A percentile compares a stretch with the other conserved stretches of the same genome.
phyloP scores from a whole-genome alignment of 2,113 vertebrate species.

The Symphodus melops region DNA sequence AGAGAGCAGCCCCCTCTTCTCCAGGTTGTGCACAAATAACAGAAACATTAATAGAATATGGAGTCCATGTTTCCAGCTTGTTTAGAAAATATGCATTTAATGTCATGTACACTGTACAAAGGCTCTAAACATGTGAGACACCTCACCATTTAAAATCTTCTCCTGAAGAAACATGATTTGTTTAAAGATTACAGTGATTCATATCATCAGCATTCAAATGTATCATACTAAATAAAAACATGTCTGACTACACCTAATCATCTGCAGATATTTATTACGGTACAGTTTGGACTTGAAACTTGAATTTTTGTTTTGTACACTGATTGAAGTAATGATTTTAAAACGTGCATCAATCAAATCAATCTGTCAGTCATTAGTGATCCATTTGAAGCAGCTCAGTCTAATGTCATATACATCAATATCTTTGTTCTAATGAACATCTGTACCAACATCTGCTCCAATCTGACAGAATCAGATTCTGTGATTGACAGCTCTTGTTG shows the following conservation, averaged over 20 bases:
- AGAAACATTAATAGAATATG: background rate
- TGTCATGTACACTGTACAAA: slow-evolving; percentile 79
- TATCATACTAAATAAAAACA: slow-evolving; percentile 5
- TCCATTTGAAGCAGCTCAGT: slow-evolving; percentile 25
- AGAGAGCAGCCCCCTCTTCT: slow-evolving; percentile 14
- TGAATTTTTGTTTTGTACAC: slow-evolving; percentile 30
- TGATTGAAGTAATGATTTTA: slow-evolving; percentile 55
- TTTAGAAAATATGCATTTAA: slow-evolving; percentile 81
- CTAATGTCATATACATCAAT: slow-evolving; percentile 26
- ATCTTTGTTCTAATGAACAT: slow-evolving; percentile 18
- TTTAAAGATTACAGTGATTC: slow-evolving; percentile 51
- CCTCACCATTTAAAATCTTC: slow-evolving; percentile 48
- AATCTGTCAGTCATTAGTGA: slow-evolving; percentile 39
- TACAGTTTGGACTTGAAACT: slow-evolving; percentile 35
- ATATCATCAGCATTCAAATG: slow-evolving; percentile 30
- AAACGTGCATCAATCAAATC: slow-evolving; percentile 42
- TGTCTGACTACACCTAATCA: slow-evolving; percentile 1
- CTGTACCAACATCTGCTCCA: slow-evolving; percentile 37
- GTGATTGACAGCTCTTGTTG: slow-evolving; percentile 18
- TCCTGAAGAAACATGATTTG: slow-evolving; percentile 15
- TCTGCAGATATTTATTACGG: slow-evolving; percentile 26
- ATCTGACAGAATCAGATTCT: background rate
- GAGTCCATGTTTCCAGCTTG: slow-evolving; percentile 35
- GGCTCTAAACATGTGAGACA: slow-evolving; percentile 62
- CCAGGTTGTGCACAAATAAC: background rate